Conservation (phyloP, 2,888 invertebrate genomes). For the Nudaria mundana region DNA sequence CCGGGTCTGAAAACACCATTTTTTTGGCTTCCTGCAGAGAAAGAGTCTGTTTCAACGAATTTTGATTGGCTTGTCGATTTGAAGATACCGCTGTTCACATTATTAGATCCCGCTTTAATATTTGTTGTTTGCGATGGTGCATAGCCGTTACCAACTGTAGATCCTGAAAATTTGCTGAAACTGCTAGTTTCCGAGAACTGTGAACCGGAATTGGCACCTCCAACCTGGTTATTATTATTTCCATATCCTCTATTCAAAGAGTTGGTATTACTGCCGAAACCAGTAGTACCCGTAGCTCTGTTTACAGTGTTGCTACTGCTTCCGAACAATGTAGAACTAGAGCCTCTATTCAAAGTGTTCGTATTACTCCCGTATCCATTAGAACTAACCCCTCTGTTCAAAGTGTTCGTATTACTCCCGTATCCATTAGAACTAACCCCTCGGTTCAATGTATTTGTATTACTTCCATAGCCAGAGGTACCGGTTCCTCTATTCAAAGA, state of each 20-base stretch:
- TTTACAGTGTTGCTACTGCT: too few species aligned
- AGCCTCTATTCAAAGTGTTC: conserved; percentile 11
- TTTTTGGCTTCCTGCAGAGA: conserved; percentile 60
- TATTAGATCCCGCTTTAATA: conserved; percentile 36
- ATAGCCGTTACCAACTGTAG: conserved; percentile 15
- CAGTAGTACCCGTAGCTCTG: too few species aligned
- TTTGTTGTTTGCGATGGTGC: conserved; percentile 41
- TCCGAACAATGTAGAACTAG: conserved; percentile 13
- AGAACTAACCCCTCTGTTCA: too few species aligned
- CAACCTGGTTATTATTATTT: neutral
- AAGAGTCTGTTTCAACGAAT: conserved; percentile 62
- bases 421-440: too few species aligned
- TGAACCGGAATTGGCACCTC: neutral
- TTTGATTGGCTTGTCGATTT: conserved; percentile 59
- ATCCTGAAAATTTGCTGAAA: conserved; percentile 20
- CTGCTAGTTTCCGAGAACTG: neutral
- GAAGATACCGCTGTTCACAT: conserved; percentile 47
- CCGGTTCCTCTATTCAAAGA: too few species aligned
- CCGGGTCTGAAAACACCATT: conserved; percentile 60
- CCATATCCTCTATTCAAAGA: neutral
- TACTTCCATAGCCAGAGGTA: too few species aligned
- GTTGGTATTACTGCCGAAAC: too few species aligned
- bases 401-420: too few species aligned
- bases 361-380: too few species aligned
- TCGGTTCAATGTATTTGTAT: too few species aligned